Conservation (phyloP, 2,113 vertebrate species). For the Willisornis vidua region DNA sequence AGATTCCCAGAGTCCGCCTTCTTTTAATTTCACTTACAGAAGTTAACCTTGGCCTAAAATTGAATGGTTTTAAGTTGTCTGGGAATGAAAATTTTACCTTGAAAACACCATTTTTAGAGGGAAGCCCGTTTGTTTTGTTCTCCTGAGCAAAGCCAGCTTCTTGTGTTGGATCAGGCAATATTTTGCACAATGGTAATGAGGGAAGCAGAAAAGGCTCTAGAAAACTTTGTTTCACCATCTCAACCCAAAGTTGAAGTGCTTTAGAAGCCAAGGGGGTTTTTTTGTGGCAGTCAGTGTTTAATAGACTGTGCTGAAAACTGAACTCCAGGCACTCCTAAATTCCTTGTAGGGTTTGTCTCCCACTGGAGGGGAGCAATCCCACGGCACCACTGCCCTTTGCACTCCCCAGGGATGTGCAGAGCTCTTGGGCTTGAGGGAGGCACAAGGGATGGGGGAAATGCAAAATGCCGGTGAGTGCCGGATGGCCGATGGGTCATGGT, state of each 20-base stretch:
- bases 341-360: background rate
- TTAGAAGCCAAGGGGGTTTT: background rate
- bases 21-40: background rate
- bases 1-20: background rate
- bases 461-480: rapidly evolving
- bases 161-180: background rate
- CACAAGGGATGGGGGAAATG: background rate
- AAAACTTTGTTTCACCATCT: background rate
- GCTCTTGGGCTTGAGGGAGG: background rate
- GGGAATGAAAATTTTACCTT: background rate
- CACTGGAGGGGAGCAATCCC: background rate
- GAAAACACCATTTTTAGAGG: background rate
- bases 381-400: background rate
- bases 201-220: background rate
- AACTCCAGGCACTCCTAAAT: background rate
- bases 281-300: background rate
- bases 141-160: background rate
- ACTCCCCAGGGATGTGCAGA: background rate
- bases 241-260: conserved; percentile 27
- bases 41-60: background rate
- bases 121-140: background rate
- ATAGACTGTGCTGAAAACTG: background rate
- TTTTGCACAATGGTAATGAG: background rate
- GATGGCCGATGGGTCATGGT: rapidly evolving
- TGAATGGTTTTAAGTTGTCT: background rate